Conservation (phyloP, 1,140 invertebrate species). For the Phortica variegata region DNA sequence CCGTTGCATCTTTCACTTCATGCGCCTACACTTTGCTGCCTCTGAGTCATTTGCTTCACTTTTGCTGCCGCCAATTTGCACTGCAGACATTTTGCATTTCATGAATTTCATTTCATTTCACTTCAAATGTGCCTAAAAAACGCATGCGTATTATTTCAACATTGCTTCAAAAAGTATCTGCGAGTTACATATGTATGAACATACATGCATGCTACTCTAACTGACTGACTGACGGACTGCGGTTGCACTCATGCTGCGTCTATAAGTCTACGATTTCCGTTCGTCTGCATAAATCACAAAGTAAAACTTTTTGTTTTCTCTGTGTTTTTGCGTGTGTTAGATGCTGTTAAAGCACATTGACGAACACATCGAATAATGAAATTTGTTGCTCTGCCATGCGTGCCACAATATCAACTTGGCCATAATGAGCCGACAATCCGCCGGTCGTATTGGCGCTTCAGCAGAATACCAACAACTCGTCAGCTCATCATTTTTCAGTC, state of each 20-base stretch:
- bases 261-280: slow-evolving; percentile 54
- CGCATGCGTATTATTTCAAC: slow-evolving; percentile 40
- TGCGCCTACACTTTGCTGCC: slow-evolving; percentile 11
- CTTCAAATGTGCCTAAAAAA: slow-evolving; percentile 53
- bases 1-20: slow-evolving; percentile 22
- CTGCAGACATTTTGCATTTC: too few relatives aligned
- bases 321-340: slow-evolving; percentile 12
- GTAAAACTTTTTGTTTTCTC: slow-evolving; percentile 31
- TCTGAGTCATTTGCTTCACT: slow-evolving; percentile 8
- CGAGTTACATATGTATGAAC: slow-evolving; percentile 17
- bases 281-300: slow-evolving; percentile 47
- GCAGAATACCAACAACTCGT: slow-evolving; percentile 53
- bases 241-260: slow-evolving; percentile 53
- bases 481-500: slow-evolving; percentile 53
- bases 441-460: slow-evolving; percentile 43
- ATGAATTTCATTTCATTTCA: slow-evolving; percentile 54
- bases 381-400: too few relatives aligned
- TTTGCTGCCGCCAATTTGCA: slow-evolving; percentile 21
- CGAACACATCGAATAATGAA: slow-evolving; percentile 6
- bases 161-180: slow-evolving; percentile 33
- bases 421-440: slow-evolving; percentile 22
- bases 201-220: slow-evolving; percentile 15
- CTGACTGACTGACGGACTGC: slow-evolving; percentile 11
- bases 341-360: background rate
- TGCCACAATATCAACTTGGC: slow-evolving; percentile 3